phyloP scores from a whole-genome alignment of 2,797 vertebrate species.

The Sphenodon punctatus region DNA sequence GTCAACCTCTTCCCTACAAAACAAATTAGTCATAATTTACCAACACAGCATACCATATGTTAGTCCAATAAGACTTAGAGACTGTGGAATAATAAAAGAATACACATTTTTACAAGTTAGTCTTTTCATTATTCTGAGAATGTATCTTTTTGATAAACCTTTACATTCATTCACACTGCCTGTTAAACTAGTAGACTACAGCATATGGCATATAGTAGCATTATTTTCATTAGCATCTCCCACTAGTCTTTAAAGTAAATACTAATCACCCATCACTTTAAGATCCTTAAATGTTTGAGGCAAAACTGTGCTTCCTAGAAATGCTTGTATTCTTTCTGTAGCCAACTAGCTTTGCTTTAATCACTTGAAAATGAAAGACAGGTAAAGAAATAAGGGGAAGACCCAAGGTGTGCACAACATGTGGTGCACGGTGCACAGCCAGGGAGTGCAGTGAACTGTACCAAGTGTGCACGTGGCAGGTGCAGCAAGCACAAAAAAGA shows the following conservation, averaged over 20 bases:
- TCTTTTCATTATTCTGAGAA: not conserved
- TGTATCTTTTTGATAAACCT: no score
- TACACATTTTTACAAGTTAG: not conserved
- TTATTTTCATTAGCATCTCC: not conserved
- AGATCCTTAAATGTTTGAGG: not conserved
- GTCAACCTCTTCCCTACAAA: conserved; percentile 86
- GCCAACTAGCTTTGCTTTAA: no score
- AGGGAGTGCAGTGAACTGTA: no score
- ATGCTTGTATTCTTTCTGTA: no score
- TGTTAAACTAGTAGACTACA: no score
- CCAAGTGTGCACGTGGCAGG: no score
- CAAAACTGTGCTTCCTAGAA: no score
- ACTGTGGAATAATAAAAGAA: not conserved
- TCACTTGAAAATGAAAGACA: no score
- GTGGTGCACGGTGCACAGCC: no score
- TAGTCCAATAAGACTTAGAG: not conserved
- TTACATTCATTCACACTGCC: not conserved
- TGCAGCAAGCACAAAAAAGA: no score
- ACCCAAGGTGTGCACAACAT: no score
- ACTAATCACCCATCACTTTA: not conserved
- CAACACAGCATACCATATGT: not conserved
- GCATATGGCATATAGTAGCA: not conserved
- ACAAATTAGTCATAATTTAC: not conserved
- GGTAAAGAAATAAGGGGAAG: no score
- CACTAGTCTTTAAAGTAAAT: not conserved